Base-by-base conservation (phyloP, 2,888 invertebrate species). In the Drosophila formosana region DNA sequence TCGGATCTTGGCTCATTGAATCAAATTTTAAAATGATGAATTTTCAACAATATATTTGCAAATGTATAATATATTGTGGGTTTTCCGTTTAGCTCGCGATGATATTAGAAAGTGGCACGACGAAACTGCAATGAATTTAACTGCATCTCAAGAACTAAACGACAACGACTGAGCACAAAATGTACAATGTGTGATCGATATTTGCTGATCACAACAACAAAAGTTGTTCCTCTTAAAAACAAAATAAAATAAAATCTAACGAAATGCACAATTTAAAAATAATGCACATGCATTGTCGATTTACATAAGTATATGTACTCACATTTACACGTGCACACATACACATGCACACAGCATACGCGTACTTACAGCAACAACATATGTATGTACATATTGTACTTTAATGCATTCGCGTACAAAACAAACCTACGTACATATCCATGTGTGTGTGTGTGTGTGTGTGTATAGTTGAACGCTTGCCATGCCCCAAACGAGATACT, bases 161-260 rank as follows among this genome's bases (percentile, higher is more conserved):
- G 80, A 84, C 84, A 61, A 68, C 82, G 80, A 84, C 84, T 84
- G 80, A 80, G 55, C 55, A 60, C 61, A 77, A 78, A 77, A 62
- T 69, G 68, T 68, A 73, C 80, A 18, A 18, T 18, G 18, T 18
- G 18, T 73, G 87, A 86, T 84, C 87, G 87, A 84, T 86, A 84
- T 84, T 84, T 73, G 72, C 87, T 78, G 84, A 86, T 84, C 87
- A 84, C 82, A 84, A 87, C 82, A 84, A 86, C 82, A 84, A 86
- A 79, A 77, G 79, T 75, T 75, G 73, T 68, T 69, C 71, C 70
- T 71, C 53, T 18, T 18, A 71, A 74, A 82, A 63, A 65, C 60
- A 65, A 60, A 64, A 71, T 34, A 57, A 80, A 72, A 61, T 69
- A 72, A 71, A 45, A 66, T 55, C 60, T 62, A 55, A 58, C 66